Conservation (phyloP, 2,113 vertebrate genomes). For the Ursus arctos region DNA sequence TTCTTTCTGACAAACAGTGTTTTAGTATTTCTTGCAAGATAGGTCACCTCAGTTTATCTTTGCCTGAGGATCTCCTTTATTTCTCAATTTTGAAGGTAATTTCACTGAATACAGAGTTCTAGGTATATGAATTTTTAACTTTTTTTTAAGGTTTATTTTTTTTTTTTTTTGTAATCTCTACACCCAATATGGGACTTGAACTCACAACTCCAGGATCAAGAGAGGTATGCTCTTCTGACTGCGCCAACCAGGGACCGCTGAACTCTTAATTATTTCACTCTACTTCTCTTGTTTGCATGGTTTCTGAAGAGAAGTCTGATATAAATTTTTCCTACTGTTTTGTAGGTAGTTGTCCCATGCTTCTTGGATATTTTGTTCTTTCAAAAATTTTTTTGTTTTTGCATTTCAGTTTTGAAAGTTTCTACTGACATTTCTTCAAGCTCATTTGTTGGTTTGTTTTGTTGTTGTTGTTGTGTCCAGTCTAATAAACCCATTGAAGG, state of each 20-base stretch:
- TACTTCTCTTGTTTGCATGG: neutral
- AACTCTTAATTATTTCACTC: neutral
- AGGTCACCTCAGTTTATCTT: neutral
- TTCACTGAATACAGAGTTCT: neutral
- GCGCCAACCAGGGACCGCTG: neutral
- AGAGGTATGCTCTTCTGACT: neutral
- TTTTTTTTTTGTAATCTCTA: neutral
- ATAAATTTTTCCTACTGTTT: neutral
- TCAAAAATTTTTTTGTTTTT: neutral
- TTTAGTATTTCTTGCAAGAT: neutral
- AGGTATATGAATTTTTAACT: neutral
- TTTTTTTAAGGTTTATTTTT: neutral
- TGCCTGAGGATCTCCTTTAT: neutral
- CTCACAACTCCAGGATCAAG: neutral
- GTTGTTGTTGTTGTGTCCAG: neutral
- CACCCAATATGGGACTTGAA: neutral
- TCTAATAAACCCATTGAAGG: neutral
- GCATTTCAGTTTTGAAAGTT: neutral
- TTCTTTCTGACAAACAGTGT: neutral
- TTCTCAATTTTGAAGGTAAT: neutral
- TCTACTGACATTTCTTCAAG: neutral
- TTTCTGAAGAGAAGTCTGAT: neutral
- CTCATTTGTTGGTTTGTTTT: neutral
- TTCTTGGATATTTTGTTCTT: neutral
- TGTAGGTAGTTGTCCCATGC: neutral